Percentiles rank a stretch among this genome's conserved stretches.
Evolutionary conservation across 2,888 invertebrate genomes (phyloP).

Genomic region (Hymenopus coronatus): DNA sequence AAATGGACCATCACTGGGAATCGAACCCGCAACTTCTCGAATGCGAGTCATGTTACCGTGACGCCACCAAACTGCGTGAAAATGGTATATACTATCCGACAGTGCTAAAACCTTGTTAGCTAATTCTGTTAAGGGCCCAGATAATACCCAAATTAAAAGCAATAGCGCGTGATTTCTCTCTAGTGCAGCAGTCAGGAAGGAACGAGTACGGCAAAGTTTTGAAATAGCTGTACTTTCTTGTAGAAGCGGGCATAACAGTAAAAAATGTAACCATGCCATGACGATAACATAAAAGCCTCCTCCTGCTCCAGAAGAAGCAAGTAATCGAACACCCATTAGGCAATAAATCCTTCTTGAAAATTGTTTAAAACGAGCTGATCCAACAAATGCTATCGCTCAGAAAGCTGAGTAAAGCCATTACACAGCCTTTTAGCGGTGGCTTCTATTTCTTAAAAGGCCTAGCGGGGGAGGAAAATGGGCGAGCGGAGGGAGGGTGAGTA

Average conservation of each 20-base stretch:
- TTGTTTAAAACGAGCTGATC: background rate
- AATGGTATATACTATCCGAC: too few species aligned
- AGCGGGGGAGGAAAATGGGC: background rate
- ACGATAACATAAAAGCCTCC: background rate
- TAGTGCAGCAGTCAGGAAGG: background rate
- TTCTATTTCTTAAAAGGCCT: conserved; percentile 8
- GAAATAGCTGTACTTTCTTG: background rate
- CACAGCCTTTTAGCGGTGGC: conserved; percentile 5
- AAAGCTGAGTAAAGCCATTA: conserved; percentile 2
- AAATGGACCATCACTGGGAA: too few species aligned
- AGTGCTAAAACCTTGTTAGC: too few species aligned
- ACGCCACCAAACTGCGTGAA: too few species aligned
- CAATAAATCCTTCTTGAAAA: conserved; percentile 1
- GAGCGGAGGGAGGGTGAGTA: background rate
- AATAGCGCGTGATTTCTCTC: too few species aligned
- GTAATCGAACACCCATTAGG: conserved; percentile 4
- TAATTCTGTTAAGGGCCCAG: too few species aligned
- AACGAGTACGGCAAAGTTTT: background rate
- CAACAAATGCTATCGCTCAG: conserved; percentile 3
- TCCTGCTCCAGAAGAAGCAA: background rate
- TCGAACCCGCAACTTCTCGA: too few species aligned
- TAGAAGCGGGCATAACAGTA: background rate
- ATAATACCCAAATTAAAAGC: too few species aligned
- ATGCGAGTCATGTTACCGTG: too few species aligned
- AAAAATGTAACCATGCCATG: background rate